Evolutionary conservation across 2,797 vertebrate species (phyloP).

Genomic region (Lepilemur ruficaudatus): DNA sequence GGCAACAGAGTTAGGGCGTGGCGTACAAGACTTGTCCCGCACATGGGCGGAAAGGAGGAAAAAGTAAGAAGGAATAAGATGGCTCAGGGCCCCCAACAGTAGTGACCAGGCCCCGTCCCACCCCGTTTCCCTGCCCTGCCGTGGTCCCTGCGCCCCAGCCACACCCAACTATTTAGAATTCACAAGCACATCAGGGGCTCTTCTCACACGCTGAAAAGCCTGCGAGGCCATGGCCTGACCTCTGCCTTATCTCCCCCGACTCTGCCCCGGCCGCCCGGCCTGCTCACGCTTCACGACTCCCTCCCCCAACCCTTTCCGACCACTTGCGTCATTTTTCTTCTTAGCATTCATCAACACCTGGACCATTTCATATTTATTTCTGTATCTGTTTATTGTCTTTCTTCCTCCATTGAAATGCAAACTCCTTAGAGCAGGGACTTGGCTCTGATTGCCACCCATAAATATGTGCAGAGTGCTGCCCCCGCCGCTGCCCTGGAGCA

Average conservation of each 20-base stretch:
- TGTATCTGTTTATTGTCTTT: not conserved
- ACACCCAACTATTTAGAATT: not conserved
- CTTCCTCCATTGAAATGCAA: not conserved
- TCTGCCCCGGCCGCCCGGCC: not conserved
- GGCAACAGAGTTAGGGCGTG: not conserved
- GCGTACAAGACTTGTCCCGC: not conserved
- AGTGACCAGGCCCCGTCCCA: not conserved
- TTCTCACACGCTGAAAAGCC: no score
- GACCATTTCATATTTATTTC: not conserved
- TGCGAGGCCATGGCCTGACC: rapidly evolving
- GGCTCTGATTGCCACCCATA: not conserved
- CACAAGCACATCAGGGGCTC: not conserved
- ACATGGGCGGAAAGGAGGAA: rapidly evolving
- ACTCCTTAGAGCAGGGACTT: rapidly evolving
- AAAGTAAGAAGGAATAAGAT: rapidly evolving
- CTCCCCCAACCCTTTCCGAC: not conserved
- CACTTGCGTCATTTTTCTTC: not conserved
- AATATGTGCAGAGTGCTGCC: not conserved
- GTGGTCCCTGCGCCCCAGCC: not conserved
- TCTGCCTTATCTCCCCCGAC: not conserved
- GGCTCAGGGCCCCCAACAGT: not conserved
- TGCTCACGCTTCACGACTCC: no score
- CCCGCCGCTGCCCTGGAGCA: no score
- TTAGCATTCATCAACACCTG: rapidly evolving
- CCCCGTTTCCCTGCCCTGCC: not conserved